Percentiles rank a stretch among this genome's conserved stretches.
Conservation (phyloP, 2,113 vertebrate genomes). For the Natator depressus region DNA sequence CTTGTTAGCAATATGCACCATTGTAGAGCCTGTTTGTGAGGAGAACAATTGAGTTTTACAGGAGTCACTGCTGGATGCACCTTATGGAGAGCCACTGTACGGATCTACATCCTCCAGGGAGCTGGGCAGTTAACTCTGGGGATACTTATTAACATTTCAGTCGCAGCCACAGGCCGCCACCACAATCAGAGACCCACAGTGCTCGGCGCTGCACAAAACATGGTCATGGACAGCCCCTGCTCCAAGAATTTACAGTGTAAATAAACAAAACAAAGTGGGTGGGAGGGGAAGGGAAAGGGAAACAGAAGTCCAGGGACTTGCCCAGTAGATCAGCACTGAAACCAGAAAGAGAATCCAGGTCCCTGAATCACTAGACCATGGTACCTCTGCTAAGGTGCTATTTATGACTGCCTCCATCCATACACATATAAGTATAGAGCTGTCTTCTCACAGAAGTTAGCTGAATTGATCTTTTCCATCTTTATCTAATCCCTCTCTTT, state of each 20-base stretch:
- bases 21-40: not conserved
- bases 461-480: too few species aligned
- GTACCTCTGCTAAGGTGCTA: not conserved
- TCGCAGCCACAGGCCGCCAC: not conserved
- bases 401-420: not conserved
- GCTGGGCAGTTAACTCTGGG: not conserved
- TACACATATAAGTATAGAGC: not conserved
- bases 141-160: not conserved
- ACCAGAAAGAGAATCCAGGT: not conserved
- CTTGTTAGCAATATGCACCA: slow-evolving; percentile 28
- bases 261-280: not conserved
- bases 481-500: not conserved
- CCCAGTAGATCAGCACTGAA: not conserved
- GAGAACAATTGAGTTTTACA: not conserved
- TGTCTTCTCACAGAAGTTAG: not conserved
- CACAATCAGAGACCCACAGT: not conserved
- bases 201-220: not conserved
- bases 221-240: not conserved
- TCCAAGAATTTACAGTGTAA: not conserved
- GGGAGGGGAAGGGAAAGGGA: not conserved
- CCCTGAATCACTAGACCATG: not conserved
- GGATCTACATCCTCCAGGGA: not conserved
- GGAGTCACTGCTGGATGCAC: not conserved
- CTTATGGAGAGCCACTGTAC: not conserved
- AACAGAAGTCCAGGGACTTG: not conserved